Conservation (phyloP, 37 sponge, comb jelly and placozoan genomes). For the Amphimedon queenslandica region DNA sequence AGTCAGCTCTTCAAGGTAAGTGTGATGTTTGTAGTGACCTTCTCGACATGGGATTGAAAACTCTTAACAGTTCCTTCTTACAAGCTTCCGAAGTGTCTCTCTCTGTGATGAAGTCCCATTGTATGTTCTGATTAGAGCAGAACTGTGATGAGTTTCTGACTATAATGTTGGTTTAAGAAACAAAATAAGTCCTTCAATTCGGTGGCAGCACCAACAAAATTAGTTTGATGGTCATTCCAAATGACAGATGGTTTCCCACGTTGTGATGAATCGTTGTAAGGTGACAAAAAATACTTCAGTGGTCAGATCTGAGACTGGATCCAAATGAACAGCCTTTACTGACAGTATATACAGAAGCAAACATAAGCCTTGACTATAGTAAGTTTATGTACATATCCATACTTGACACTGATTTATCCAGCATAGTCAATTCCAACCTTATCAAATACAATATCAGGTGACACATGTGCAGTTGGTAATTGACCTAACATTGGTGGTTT, state of each 20-base stretch:
- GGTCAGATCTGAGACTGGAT: conserved; percentile 32
- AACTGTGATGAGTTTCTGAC: conserved; percentile 27
- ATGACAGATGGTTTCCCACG: conserved; percentile 34
- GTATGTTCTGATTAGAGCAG: conserved; percentile 27
- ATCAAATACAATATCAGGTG: conserved; percentile 15
- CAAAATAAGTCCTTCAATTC: conserved; percentile 26
- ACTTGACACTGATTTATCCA: conserved; percentile 38
- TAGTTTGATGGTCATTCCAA: conserved; percentile 54
- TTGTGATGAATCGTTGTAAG: conserved; percentile 27
- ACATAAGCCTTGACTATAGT: conserved; percentile 19
- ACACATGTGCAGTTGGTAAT: conserved; percentile 23
- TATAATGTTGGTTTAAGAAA: conserved; percentile 12
- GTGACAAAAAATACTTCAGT: conserved; percentile 32
- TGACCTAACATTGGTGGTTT: conserved; percentile 28
- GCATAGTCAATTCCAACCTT: conserved; percentile 55
- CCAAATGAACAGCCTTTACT: conserved; percentile 46
- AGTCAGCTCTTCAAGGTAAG: conserved; percentile 15
- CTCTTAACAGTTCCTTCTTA: conserved; percentile 35
- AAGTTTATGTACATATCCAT: conserved; percentile 6
- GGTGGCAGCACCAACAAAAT: conserved; percentile 26
- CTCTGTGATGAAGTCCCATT: conserved; percentile 32
- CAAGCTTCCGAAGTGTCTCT: conserved; percentile 33
- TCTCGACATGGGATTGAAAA: conserved; percentile 2
- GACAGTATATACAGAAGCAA: conserved; percentile 34
- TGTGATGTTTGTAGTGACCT: background rate